Conservation (phyloP, 2,113 vertebrate species). For the Pithys albifrons region DNA sequence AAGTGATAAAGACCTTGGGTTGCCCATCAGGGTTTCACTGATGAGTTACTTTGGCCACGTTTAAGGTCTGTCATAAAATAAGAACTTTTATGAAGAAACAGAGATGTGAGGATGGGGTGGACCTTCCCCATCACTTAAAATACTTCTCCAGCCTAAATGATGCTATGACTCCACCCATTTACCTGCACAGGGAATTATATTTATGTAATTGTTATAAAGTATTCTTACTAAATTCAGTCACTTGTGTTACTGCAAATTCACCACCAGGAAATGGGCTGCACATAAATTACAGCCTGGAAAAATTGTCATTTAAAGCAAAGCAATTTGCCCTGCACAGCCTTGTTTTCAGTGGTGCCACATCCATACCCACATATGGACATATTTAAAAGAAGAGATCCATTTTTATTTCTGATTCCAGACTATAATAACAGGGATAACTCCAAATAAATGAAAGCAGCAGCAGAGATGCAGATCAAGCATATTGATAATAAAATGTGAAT, state of each 20-base stretch:
- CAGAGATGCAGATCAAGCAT: not conserved
- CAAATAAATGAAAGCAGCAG: not conserved
- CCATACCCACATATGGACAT: accelerated
- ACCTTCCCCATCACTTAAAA: not conserved
- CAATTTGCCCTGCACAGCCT: not conserved
- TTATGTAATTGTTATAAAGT: not conserved
- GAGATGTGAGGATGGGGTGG: not conserved
- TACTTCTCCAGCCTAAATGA: not conserved
- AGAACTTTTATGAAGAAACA: not conserved
- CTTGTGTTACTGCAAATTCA: not conserved
- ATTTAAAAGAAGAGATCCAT: not conserved
- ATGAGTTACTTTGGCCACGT: not conserved
- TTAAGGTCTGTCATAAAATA: not conserved
- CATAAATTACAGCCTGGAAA: not conserved
- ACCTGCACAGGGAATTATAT: not conserved
- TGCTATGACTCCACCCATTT: not conserved
- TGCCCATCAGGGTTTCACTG: not conserved
- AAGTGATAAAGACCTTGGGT: not conserved
- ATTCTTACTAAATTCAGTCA: not conserved
- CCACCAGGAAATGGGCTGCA: not conserved
- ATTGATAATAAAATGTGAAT: not conserved
- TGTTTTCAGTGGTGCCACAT: not conserved
- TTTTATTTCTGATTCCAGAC: not conserved
- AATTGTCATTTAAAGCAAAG: not conserved
- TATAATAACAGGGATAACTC: not conserved